Evolutionary conservation across 2,113 vertebrate species (phyloP).

Genomic region (Candoia aspera): DNA sequence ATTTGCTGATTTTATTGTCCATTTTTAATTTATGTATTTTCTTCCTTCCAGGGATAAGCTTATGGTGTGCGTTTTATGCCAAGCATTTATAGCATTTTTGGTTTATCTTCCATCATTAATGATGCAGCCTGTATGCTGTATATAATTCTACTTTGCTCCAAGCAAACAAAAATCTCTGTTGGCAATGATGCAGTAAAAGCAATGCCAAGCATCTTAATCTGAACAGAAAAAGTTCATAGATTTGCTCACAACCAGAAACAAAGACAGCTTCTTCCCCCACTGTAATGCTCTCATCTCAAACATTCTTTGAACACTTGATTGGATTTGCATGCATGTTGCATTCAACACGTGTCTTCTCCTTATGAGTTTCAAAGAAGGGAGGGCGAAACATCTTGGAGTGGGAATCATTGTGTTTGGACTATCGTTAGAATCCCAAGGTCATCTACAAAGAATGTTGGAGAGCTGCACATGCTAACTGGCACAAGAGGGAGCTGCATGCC

Average conservation of each 20-base stretch:
- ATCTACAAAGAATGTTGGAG: too few relatives aligned
- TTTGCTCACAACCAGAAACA: not conserved
- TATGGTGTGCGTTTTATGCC: not conserved
- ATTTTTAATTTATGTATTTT: not conserved
- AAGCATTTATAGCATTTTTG: not conserved
- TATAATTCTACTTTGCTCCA: constrained; percentile 6
- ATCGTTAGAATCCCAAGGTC: too few relatives aligned
- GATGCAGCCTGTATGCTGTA: not conserved
- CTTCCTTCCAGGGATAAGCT: not conserved
- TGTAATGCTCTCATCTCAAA: too few relatives aligned
- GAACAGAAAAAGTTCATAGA: not conserved
- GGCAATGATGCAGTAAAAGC: not conserved
- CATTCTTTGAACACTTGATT: too few relatives aligned
- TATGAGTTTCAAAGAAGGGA: too few relatives aligned
- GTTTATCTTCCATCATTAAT: not conserved
- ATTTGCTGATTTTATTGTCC: not conserved
- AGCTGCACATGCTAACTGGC: too few relatives aligned
- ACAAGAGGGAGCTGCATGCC: too few relatives aligned
- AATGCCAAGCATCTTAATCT: constrained; percentile 27
- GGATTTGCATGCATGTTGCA: too few relatives aligned
- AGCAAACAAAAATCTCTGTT: constrained; percentile 2
- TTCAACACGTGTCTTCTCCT: too few relatives aligned
- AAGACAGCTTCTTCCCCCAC: not conserved
- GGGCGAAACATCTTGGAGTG: too few relatives aligned
- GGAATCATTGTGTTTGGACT: too few relatives aligned